Conservation (phyloP, 2,888 invertebrate genomes). For the Monochamus alternatus region DNA sequence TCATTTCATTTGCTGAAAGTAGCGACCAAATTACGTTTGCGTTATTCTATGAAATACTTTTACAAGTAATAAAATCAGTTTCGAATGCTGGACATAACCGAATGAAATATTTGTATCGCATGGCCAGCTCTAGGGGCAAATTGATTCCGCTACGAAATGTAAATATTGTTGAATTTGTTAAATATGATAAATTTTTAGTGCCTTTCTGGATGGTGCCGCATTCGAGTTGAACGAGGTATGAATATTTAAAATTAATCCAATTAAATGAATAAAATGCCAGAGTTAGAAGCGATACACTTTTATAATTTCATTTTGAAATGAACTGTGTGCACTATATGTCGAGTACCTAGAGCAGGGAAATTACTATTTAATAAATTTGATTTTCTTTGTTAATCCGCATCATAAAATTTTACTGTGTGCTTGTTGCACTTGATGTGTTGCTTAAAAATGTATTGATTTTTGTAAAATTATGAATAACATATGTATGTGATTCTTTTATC, state of each 20-base stretch:
- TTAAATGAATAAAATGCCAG: background rate
- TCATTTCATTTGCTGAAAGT: background rate
- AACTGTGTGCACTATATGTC: too few relatives aligned
- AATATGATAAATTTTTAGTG: background rate
- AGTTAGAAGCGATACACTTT: background rate
- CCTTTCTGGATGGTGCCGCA: background rate
- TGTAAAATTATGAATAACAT: too few relatives aligned
- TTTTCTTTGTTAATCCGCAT: too few relatives aligned
- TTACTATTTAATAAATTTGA: too few relatives aligned
- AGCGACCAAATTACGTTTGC: background rate
- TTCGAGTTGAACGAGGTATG: background rate
- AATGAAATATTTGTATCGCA: background rate
- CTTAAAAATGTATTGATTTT: too few relatives aligned
- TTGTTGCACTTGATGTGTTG: too few relatives aligned
- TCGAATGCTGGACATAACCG: background rate
- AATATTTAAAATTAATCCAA: constrained; percentile 1
- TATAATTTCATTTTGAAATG: background rate
- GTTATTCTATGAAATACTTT: background rate
- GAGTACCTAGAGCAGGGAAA: too few relatives aligned
- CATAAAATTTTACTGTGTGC: too few relatives aligned
- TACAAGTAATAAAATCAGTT: background rate
- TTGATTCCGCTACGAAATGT: background rate
- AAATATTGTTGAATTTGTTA: background rate
- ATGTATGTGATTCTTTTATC: too few relatives aligned
- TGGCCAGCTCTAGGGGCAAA: background rate